Percentiles rank a stretch among this genome's conserved stretches.
These are phyloP conservation scores for Coregonus suidteri DNA, from an alignment of 2,797 vertebrate species.

Conservation along the genomic window DNA sequence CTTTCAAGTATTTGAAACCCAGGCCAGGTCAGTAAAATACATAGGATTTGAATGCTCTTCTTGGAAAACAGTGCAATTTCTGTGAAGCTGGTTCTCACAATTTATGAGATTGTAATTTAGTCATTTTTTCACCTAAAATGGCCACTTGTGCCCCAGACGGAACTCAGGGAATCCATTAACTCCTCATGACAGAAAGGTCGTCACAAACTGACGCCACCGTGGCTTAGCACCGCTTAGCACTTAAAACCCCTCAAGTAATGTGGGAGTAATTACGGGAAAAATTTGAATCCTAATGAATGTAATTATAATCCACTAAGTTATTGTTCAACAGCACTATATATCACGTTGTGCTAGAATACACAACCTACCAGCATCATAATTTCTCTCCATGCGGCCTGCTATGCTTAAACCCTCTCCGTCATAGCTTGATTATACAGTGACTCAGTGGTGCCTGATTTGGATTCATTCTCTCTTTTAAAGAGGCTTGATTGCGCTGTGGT, in stretches of 20 bases:
- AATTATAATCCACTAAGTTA: slow-evolving; percentile 31
- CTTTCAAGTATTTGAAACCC: not conserved
- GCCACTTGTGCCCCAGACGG: not conserved
- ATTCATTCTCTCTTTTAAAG: slow-evolving; percentile 55
- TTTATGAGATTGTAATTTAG: not conserved
- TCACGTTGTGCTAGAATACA: slow-evolving; percentile 19
- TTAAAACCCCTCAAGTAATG: slow-evolving; percentile 25
- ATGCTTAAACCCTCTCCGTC: not conserved
- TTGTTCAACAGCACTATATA: slow-evolving; percentile 48
- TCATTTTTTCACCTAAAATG: not conserved
- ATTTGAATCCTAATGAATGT: slow-evolving; percentile 22
- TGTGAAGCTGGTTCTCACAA: not conserved
- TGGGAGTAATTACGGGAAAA: slow-evolving; percentile 31
- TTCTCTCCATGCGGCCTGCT: slow-evolving; percentile 1
- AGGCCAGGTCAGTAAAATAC: not conserved
- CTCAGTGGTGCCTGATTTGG: slow-evolving; percentile 32
- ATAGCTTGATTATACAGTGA: slow-evolving; percentile 2
- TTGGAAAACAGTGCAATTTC: not conserved
- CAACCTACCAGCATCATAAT: slow-evolving; percentile 1
- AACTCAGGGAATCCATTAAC: slow-evolving; percentile 22
- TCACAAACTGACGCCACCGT: slow-evolving; percentile 22
- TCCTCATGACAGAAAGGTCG: slow-evolving; percentile 23
- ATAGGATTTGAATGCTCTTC: not conserved
- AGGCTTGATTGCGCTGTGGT: slow-evolving; percentile 45
- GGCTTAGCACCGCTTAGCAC: slow-evolving; percentile 36